Evolutionary conservation across 2,888 invertebrate genomes (phyloP), one percentile per base, ranked within the genome.

Genomic region (Hirtodrosophila duncani): DNA sequence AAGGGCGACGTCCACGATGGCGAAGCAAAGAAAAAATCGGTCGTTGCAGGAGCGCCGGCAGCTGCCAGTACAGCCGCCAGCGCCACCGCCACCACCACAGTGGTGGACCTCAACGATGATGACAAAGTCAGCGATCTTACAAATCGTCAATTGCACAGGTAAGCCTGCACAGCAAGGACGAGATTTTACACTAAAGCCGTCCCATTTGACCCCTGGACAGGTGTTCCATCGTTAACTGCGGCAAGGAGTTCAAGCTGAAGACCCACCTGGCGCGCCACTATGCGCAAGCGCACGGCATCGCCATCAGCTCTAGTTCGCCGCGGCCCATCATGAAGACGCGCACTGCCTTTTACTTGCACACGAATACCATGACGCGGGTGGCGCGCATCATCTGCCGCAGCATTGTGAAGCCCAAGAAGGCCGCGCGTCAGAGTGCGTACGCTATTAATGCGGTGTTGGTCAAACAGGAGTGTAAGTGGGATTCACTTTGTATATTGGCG

Each of bases 301-400:
- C 92, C 46, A 91, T 94, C 81, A 89, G 92, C 64, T 89, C 92
- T 8, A 92, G 92, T 59, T 93, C 93, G 34, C 93, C 97, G 52
- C 91, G 97, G 46, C 97, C 98, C 41, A 96, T 98, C 31, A 96
- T 97, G 96, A 98, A 98, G 89, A 98, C 98, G 42, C 91, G 98
- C 83, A 96, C 97, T 68, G 97, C 98, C 55, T 98, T 98, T 89
- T 97, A 96, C 89, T 90, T 98, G 83, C 93, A 94, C 86, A 97
- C 95, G 44, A 96, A 97, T 81, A 93, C 95, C 51, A 90, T 96
- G 85, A 97, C 97, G 55, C 91, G 96, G 74, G 92, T 97, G 62
- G 96, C 97, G 44, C 91, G 98, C 57, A 90, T 95, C 62, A 89
- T 97, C 63, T 95, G 96, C 86, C 91, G 93, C 69, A 92, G 93